These are phyloP conservation scores for Lepidotrigona ventralis DNA, from an alignment of 1,140 invertebrate genomes.

Conservation along the genomic window DNA sequence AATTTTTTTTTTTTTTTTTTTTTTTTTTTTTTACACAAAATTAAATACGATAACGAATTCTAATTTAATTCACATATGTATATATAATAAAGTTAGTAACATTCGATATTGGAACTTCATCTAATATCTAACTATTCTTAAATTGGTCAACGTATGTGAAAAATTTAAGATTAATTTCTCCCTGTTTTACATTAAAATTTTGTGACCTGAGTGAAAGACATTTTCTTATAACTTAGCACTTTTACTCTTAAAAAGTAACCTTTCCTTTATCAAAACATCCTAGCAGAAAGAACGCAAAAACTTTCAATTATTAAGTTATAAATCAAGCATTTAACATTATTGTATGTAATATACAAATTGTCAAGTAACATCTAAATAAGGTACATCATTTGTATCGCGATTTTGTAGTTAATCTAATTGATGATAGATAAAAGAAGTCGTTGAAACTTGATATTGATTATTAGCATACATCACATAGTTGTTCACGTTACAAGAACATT, in stretches of 20 bases:
- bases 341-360: background rate
- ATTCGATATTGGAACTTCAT: conserved; percentile 43
- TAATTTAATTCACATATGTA: conserved; percentile 38
- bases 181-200: conserved; percentile 28
- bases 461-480: conserved; percentile 20
- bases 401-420: background rate
- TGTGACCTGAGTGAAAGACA: conserved; percentile 14
- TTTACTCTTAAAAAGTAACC: background rate
- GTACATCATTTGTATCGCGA: background rate
- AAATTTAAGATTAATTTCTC: conserved; percentile 44
- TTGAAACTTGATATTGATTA: conserved; percentile 2
- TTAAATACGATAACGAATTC: conserved; percentile 30
- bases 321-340: background rate
- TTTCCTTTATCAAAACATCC: background rate
- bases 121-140: conserved; percentile 41
- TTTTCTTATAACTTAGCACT: background rate
- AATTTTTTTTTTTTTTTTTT: conserved; percentile 5
- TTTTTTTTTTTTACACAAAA: conserved; percentile 12
- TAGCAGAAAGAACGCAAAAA: background rate
- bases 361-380: background rate
- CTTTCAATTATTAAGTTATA: background rate
- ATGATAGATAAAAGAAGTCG: background rate
- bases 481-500: background rate
- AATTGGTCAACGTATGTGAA: conserved; percentile 59
- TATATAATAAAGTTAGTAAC: conserved; percentile 36